These are phyloP conservation scores for Somateria mollissima DNA, from an alignment of 2,797 vertebrate genomes.

Conservation along the genomic window DNA sequence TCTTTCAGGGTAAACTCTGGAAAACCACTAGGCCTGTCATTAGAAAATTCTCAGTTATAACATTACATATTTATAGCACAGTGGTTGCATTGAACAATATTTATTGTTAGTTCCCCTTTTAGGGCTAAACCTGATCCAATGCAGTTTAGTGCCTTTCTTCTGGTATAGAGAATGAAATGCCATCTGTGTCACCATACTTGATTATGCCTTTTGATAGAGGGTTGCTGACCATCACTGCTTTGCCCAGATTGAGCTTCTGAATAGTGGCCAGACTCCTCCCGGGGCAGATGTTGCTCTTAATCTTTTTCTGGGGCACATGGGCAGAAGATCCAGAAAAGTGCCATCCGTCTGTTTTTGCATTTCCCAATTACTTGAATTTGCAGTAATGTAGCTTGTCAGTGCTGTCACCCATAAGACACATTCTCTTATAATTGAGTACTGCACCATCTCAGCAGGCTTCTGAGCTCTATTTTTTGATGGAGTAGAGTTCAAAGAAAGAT, in stretches of 20 bases:
- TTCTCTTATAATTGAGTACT: not conserved
- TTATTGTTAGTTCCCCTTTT: not conserved
- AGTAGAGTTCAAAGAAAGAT: conserved; percentile 1
- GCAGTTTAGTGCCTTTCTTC: not conserved
- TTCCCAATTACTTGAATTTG: not conserved
- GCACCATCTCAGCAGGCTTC: not conserved
- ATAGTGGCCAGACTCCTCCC: not conserved
- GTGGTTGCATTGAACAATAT: not conserved
- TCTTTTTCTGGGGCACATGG: not conserved
- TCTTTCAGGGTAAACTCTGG: not conserved
- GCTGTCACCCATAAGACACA: not conserved
- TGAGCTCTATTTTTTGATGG: conserved; percentile 22
- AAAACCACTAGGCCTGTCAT: not conserved
- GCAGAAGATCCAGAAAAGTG: not conserved
- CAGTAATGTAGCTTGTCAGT: not conserved
- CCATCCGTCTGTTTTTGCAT: not conserved
- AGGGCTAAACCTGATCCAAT: not conserved
- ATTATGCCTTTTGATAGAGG: not conserved
- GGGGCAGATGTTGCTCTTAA: rapidly evolving
- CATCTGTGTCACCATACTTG: rapidly evolving
- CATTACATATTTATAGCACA: not conserved
- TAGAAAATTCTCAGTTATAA: not conserved
- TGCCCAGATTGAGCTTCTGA: not conserved
- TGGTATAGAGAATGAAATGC: not conserved
- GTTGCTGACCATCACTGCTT: not conserved